Evolutionary conservation across 2,888 invertebrate species (phyloP).

Genomic region (Schrankia costaestrigalis): DNA sequence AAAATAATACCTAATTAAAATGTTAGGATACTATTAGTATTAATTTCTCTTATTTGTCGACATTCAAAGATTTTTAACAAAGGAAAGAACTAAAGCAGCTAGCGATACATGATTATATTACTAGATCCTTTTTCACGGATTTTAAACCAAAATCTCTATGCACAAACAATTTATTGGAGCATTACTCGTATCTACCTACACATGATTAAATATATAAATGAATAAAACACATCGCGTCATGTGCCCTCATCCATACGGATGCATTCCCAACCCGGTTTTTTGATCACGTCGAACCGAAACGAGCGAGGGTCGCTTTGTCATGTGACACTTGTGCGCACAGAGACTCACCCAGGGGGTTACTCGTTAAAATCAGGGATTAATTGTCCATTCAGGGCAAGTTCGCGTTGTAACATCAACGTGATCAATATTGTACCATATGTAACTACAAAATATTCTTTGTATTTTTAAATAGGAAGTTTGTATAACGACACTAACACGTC

Average conservation of each 20-base stretch:
- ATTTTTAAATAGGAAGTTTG: too few species aligned
- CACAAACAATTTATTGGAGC: too few species aligned
- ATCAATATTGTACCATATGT: slow-evolving; percentile 27
- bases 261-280: slow-evolving; percentile 72
- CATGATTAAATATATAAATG: slow-evolving; percentile 8
- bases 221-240: slow-evolving; percentile 24
- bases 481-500: too few species aligned
- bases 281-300: slow-evolving; percentile 66
- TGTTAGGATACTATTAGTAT: too few species aligned
- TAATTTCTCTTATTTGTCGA: too few species aligned
- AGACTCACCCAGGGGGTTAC: slow-evolving; percentile 64
- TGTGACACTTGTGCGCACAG: slow-evolving; percentile 74
- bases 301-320: slow-evolving; percentile 71
- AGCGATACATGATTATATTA: too few species aligned
- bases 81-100: too few species aligned
- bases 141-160: too few species aligned
- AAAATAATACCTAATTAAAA: too few species aligned
- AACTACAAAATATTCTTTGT: not conserved
- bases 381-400: slow-evolving; percentile 55
- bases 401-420: slow-evolving; percentile 22
- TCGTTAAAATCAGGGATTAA: slow-evolving; percentile 66
- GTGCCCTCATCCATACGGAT: slow-evolving; percentile 58
- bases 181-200: too few species aligned
- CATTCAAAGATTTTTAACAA: too few species aligned
- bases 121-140: too few species aligned